Conservation (phyloP, 1,140 invertebrate genomes). For the Drosophila parabipectinata region DNA sequence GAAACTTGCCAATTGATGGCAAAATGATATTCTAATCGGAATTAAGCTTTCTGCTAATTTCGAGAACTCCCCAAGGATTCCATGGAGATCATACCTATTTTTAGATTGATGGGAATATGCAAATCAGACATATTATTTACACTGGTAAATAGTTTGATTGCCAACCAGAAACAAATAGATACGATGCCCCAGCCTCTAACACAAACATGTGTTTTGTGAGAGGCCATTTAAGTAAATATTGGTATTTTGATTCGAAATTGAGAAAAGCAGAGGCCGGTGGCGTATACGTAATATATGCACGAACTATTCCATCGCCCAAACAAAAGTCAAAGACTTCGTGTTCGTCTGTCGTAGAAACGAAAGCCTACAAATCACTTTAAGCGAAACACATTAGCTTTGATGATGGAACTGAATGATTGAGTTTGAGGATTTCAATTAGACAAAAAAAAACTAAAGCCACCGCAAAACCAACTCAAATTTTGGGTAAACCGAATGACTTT, state of each 20-base stretch:
- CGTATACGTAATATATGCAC: constrained; percentile 29
- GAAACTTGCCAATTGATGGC: constrained; percentile 26
- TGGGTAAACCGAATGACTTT: constrained; percentile 24
- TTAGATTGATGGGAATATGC: constrained; percentile 2
- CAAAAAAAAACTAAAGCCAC: constrained; percentile 22
- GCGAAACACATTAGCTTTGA: constrained; percentile 64
- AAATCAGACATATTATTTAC: constrained; percentile 45
- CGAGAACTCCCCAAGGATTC: too few species aligned
- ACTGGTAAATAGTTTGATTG: constrained; percentile 69
- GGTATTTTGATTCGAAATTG: constrained; percentile 69
- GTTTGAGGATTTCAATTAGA: constrained; percentile 28
- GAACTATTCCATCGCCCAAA: constrained; percentile 10
- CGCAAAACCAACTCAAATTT: constrained; percentile 35
- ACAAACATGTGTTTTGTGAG: constrained; percentile 2
- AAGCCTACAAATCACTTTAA: constrained; percentile 60
- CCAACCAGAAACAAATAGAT: constrained; percentile 43
- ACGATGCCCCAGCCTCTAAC: constrained; percentile 22
- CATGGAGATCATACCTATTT: not conserved
- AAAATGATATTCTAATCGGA: not conserved
- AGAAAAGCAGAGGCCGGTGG: constrained; percentile 27
- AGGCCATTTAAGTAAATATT: constrained; percentile 59
- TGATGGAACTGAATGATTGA: constrained; percentile 27
- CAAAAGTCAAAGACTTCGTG: constrained; percentile 5
- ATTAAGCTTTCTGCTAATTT: not conserved
- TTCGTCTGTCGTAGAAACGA: constrained; percentile 2